Evolutionary conservation across 2,888 invertebrate species (phyloP), one percentile per base, ranked within the genome.

Genomic region (Drosophila sordidula): DNA sequence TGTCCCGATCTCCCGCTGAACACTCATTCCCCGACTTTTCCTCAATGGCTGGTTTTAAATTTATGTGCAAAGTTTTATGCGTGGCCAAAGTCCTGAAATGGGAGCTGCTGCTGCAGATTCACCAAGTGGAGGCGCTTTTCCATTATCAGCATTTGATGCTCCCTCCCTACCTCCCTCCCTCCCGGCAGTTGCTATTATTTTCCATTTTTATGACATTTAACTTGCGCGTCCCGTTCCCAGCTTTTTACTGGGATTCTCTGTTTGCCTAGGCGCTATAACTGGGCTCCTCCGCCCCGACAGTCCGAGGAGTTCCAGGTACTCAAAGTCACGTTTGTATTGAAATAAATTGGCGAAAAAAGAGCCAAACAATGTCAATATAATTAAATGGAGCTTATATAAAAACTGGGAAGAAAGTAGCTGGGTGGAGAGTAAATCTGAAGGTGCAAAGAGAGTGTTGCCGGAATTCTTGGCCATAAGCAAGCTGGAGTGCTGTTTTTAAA

Each of bases 41-140:
- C 57, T 47, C 65, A 46, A 49, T 75, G 78, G 36, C 55, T 61
- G 71, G 8, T 68, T 74, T 78, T 58, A 76, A 85, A 85, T 85
- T 88, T 88, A 85, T 88, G 89, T 83, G 80, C 73, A 85, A 85
- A 85, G 72, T 85, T 85, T 85, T 57, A 72, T 80, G 84, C 84
- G 80, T 78, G 68, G 72, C 47, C 38, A 39, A 14, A 56, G 41
- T 36, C 51, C 25, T 41, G 51, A 38, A 46, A 39, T 26, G 57
- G 29, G 16, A 52, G 39, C 14, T 18, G 41, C 41, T 44, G 22
- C 49, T 32, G 42, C 46, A 25, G 65, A 46, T 50, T 42, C 41
- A 45, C 50, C 47, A 58, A 56, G 47, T 70, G 65, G 16, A 42
- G 54, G 39, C 45, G 42, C 58, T 56, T 70, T 81, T 63, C 81